Evolutionary conservation across 2,888 invertebrate genomes (phyloP).

Genomic region (Listrodromus nycthemerus): DNA sequence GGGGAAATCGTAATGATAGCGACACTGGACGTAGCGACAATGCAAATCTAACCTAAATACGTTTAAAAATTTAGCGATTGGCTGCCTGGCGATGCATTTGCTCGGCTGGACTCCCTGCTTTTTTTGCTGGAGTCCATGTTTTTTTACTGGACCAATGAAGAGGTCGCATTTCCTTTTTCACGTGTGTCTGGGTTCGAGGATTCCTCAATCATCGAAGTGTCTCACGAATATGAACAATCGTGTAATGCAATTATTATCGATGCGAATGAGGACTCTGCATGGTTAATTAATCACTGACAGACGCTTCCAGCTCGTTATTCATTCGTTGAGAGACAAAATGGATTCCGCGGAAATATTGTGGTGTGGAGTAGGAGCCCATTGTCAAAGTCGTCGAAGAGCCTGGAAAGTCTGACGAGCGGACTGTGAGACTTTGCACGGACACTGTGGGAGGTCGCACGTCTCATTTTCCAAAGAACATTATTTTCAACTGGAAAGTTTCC

Average conservation of each 20-base stretch:
- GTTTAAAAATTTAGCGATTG: background rate
- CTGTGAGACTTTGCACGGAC: background rate
- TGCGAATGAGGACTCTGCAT: background rate
- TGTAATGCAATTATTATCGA: too few species aligned
- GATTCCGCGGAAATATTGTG: background rate
- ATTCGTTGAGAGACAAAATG: background rate
- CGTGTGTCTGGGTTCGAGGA: too few species aligned
- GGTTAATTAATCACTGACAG: conserved; percentile 32
- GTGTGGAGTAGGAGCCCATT: background rate
- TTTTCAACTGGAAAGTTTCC: conserved; percentile 10
- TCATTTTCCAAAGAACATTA: conserved; percentile 10
- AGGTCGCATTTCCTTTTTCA: too few species aligned
- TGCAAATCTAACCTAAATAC: background rate
- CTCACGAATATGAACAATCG: too few species aligned
- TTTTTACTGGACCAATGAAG: too few species aligned
- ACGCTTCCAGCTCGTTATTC: conserved; percentile 10
- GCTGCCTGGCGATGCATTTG: too few species aligned
- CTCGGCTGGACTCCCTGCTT: too few species aligned
- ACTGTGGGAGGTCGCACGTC: background rate
- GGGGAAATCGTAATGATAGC: conserved; percentile 59
- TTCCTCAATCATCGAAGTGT: too few species aligned
- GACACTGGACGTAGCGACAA: conserved; percentile 57
- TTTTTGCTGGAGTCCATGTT: too few species aligned
- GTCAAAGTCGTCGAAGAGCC: background rate
- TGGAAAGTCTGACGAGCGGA: background rate